Conservation (phyloP, 64 coral and sea anemone species). For the Hydrozoanthus tunicans region DNA sequence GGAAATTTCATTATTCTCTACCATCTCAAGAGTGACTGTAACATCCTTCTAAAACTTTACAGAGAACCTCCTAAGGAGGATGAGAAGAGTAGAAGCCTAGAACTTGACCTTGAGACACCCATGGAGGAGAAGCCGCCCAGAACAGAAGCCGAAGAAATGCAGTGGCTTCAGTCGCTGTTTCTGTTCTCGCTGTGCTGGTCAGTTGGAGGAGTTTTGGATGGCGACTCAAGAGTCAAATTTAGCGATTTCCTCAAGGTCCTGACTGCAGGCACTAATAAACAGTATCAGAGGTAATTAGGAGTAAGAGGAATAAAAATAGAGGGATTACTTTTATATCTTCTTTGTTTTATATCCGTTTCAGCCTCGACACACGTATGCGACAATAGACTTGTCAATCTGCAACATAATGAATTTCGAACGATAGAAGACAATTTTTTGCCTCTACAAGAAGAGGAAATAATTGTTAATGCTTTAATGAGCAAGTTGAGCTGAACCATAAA, state of each 20-base stretch:
- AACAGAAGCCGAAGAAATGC: slow-evolving; percentile 82
- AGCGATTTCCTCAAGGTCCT: slow-evolving; percentile 94
- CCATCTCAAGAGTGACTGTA: no score
- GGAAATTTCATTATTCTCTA: no score
- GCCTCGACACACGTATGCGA: no score
- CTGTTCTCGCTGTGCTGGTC: slow-evolving; percentile 93
- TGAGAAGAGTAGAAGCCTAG: background rate
- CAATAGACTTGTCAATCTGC: no score
- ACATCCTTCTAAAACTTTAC: background rate
- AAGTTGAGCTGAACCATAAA: no score
- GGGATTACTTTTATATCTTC: background rate
- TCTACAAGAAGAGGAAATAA: no score
- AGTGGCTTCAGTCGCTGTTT: slow-evolving; percentile 94
- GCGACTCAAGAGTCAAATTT: slow-evolving; percentile 87
- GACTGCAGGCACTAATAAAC: slow-evolving; percentile 85
- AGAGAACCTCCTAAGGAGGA: slow-evolving; percentile 27
- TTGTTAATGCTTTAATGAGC: no score
- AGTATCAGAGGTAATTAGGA: slow-evolving; percentile 76
- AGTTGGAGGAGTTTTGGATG: slow-evolving; percentile 83
- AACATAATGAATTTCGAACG: no score
- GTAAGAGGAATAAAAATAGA: no score
- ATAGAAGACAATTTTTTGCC: no score
- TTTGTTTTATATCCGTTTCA: no score
- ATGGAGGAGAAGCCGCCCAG: slow-evolving; percentile 79
- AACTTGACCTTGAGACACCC: slow-evolving; percentile 16